These are phyloP conservation scores for Akabosia matsudoensis DNA, from an alignment of 1,140 invertebrate genomes.

Conservation along the genomic window DNA sequence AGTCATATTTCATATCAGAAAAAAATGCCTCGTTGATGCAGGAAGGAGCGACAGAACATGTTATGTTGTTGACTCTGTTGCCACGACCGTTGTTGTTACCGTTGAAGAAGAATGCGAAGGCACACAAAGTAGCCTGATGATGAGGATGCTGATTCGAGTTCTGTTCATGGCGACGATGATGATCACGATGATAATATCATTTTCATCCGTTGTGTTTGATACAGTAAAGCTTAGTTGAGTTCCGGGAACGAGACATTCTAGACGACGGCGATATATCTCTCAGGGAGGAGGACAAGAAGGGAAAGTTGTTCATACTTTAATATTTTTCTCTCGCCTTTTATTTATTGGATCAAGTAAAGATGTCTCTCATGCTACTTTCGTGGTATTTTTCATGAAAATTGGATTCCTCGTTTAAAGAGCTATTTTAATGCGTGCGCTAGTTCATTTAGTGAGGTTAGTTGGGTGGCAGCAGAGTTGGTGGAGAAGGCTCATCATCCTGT, in stretches of 20 bases:
- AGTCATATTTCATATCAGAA: too few species aligned
- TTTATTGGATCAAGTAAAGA: conserved; percentile 4
- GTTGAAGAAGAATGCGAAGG: background rate
- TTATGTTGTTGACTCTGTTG: too few species aligned
- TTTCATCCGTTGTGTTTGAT: background rate
- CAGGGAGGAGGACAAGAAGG: background rate
- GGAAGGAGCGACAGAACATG: too few species aligned
- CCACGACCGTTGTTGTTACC: too few species aligned
- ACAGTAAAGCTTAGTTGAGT: conserved; percentile 1
- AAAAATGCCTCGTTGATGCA: too few species aligned
- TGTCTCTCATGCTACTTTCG: background rate
- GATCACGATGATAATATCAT: background rate
- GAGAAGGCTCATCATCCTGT: background rate
- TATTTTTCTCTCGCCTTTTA: background rate
- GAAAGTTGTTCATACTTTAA: background rate
- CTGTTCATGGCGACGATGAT: background rate
- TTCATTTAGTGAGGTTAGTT: background rate
- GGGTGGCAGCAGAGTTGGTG: background rate
- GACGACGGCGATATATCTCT: background rate
- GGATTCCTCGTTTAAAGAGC: background rate
- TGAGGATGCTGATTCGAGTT: background rate
- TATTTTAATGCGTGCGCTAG: background rate
- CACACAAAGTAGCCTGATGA: background rate
- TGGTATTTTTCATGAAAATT: background rate
- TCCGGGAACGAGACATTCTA: background rate